phyloP scores from a whole-genome alignment of 2,797 vertebrate species.

The Lagocephalus sceleratus region DNA sequence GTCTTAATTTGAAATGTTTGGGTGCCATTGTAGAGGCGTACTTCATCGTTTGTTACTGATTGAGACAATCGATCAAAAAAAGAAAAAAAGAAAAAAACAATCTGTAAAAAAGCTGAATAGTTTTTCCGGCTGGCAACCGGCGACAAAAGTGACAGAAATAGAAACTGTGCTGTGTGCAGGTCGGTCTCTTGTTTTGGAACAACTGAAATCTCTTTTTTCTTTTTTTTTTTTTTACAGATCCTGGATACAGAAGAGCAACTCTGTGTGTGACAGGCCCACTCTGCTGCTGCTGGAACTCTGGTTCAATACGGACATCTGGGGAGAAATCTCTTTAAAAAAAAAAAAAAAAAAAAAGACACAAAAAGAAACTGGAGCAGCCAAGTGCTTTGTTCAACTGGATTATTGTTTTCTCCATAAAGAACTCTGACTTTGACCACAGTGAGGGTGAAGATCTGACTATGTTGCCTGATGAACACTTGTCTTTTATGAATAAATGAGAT shows the following conservation, averaged over 20 bases:
- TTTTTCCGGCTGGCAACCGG: too few species aligned
- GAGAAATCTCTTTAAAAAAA: constrained; percentile 3
- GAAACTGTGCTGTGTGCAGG: constrained; percentile 36
- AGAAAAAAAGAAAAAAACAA: too few species aligned
- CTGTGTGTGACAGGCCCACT: constrained; percentile 31
- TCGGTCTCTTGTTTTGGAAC: constrained; percentile 19
- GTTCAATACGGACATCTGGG: too few species aligned
- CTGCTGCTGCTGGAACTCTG: constrained; percentile 1
- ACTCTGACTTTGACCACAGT: not conserved
- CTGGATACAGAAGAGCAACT: constrained; percentile 2
- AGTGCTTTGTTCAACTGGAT: too few species aligned
- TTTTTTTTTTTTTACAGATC: constrained; percentile 40
- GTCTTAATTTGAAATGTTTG: too few species aligned
- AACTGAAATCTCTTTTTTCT: constrained; percentile 21
- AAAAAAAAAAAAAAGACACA: not conserved
- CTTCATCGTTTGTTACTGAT: too few species aligned
- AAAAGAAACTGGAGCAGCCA: not conserved
- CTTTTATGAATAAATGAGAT: not conserved
- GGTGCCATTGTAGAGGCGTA: too few species aligned
- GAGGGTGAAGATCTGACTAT: not conserved
- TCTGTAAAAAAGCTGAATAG: too few species aligned
- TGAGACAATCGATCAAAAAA: too few species aligned
- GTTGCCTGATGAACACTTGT: not conserved
- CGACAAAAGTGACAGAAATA: constrained; percentile 52
- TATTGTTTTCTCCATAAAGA: not conserved